A percentile compares a stretch with the other conserved stretches of the same genome.
These are phyloP conservation scores for Crax fasciolata DNA, from an alignment of 2,797 vertebrate genomes.

Conservation along the genomic window DNA sequence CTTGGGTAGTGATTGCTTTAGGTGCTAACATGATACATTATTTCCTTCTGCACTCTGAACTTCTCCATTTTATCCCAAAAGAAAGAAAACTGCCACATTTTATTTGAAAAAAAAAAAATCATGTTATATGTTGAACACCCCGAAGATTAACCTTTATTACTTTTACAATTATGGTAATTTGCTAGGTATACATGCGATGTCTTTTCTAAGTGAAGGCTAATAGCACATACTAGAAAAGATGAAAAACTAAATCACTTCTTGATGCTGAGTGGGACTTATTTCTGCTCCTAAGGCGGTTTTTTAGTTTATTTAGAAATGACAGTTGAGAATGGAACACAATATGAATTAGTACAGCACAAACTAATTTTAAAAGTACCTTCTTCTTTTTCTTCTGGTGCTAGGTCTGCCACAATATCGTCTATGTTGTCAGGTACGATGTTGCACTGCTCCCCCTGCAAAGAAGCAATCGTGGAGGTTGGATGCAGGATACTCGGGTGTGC, in stretches of 20 bases:
- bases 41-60: neutral
- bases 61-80: neutral
- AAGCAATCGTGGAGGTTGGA: slow-evolving; percentile 23
- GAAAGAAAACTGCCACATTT: neutral
- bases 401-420: slow-evolving; percentile 97
- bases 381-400: slow-evolving; percentile 97
- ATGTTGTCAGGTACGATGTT: slow-evolving; percentile 97
- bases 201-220: neutral
- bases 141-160: neutral
- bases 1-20: neutral
- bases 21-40: neutral
- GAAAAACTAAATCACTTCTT: slow-evolving; percentile 16
- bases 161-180: neutral
- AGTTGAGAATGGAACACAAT: slow-evolving; percentile 30
- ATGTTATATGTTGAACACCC: neutral
- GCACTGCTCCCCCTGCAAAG: slow-evolving; percentile 95
- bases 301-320: neutral
- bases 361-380: slow-evolving; percentile 88
- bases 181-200: neutral
- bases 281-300: slow-evolving; percentile 10
- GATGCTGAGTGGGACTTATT: neutral
- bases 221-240: neutral
- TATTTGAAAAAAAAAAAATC: neutral
- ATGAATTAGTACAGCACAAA: neutral
- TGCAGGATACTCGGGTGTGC: neutral